Conservation (phyloP, 2,113 vertebrate species). For the Ardeotis arabs region DNA sequence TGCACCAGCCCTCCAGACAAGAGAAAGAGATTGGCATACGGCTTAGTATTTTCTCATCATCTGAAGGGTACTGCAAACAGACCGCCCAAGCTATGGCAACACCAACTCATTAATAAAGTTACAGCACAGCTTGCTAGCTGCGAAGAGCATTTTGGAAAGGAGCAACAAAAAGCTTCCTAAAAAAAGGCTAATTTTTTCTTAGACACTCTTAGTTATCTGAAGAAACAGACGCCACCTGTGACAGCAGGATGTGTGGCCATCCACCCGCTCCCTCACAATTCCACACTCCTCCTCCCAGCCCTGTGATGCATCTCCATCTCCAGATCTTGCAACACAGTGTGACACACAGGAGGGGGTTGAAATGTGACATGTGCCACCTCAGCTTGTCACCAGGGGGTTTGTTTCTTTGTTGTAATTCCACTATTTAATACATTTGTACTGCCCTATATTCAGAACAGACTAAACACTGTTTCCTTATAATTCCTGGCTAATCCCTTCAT, state of each 20-base stretch:
- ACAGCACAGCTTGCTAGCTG: not conserved
- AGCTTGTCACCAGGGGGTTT: not conserved
- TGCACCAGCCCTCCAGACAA: not conserved
- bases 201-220: no score
- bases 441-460: not conserved
- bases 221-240: not conserved
- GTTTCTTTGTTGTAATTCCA: not conserved
- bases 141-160: not conserved
- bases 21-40: not conserved
- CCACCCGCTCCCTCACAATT: not conserved
- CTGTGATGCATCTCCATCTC: not conserved
- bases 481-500: not conserved
- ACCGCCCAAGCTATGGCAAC: not conserved
- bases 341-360: not conserved
- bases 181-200: not conserved
- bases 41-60: not conserved
- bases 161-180: not conserved
- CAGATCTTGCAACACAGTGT: not conserved
- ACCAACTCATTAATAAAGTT: not conserved
- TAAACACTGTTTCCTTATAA: not conserved
- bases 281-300: not conserved
- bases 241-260: not conserved
- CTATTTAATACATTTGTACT: not conserved
- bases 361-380: rapidly evolving
- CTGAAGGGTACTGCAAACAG: not conserved